These are phyloP conservation scores for Nibea coibor DNA, from an alignment of 2,113 vertebrate genomes.

Conservation along the genomic window DNA sequence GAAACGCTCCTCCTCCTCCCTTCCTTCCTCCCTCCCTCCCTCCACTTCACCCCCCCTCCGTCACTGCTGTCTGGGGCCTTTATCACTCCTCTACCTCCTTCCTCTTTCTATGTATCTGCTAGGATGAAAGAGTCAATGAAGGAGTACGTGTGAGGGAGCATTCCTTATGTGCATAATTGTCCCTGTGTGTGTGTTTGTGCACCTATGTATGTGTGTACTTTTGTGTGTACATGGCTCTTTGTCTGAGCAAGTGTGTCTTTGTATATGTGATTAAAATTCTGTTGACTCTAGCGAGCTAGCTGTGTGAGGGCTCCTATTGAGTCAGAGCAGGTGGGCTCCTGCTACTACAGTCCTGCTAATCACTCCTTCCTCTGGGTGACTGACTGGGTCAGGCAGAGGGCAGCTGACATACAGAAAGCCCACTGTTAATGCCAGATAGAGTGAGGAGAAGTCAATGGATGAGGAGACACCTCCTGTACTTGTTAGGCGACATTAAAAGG, in stretches of 20 bases:
- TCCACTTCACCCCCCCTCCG: constrained; percentile 5
- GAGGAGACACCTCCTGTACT: constrained; percentile 43
- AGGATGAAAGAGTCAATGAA: constrained; percentile 75
- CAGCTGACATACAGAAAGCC: constrained; percentile 78
- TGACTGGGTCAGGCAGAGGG: constrained; percentile 80
- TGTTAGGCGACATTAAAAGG: constrained; percentile 22
- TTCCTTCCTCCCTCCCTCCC: constrained; percentile 68
- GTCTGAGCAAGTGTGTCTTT: constrained; percentile 75
- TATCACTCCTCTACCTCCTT: constrained; percentile 75
- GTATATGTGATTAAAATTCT: constrained; percentile 79
- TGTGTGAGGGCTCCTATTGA: constrained; percentile 80
- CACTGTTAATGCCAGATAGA: constrained; percentile 72
- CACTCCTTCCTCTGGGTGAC: constrained; percentile 79
- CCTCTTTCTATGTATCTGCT: constrained; percentile 72
- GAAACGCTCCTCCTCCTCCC: constrained; percentile 79
- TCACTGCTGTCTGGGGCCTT: constrained; percentile 72
- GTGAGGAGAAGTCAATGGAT: constrained; percentile 48
- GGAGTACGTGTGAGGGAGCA: constrained; percentile 57
- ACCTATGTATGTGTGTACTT: constrained; percentile 55
- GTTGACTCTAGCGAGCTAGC: constrained; percentile 72
- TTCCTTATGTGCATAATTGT: constrained; percentile 54
- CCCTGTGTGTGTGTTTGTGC: constrained; percentile 8
- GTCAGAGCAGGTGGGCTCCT: constrained; percentile 80
- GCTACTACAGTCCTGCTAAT: constrained; percentile 78
- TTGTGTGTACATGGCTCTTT: constrained; percentile 70